A percentile compares a stretch with the other conserved stretches of the same genome.
phyloP scores from a whole-genome alignment of 2,797 vertebrate genomes.

The Artibeus lituratus region DNA sequence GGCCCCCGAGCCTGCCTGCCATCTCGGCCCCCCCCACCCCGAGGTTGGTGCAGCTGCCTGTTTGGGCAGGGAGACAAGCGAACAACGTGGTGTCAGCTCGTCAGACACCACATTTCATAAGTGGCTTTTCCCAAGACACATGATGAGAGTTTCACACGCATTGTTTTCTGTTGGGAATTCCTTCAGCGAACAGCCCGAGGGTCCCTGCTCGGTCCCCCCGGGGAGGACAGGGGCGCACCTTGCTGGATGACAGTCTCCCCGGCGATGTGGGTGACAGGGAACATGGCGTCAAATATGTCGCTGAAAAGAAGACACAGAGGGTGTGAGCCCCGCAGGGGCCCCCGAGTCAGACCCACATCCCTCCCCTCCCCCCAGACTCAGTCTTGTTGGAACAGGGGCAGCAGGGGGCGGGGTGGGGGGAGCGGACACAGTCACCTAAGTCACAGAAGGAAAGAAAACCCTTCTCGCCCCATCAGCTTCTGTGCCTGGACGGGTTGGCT shows the following conservation, averaged over 20 bases:
- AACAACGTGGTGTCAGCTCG: accelerated
- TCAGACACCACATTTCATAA: not conserved
- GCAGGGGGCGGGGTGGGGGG: not conserved
- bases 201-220: not conserved
- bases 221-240: constrained; percentile 81
- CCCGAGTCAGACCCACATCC: accelerated
- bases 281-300: constrained; percentile 99
- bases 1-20: not conserved
- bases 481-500: too few relatives aligned
- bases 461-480: not conserved
- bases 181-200: not conserved
- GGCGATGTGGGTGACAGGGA: constrained; percentile 96
- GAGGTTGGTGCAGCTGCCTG: accelerated
- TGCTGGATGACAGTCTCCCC: constrained; percentile 98
- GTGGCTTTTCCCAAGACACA: not conserved
- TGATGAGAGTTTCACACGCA: accelerated
- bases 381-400: not conserved
- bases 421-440: not conserved
- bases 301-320: constrained; percentile 79
- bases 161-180: too few relatives aligned
- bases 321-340: not conserved
- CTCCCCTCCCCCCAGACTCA: not conserved
- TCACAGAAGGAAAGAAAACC: not conserved
- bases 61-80: accelerated
- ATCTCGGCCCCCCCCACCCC: accelerated